phyloP scores from a whole-genome alignment of 1,140 invertebrate species.

The Megathymus violae region DNA sequence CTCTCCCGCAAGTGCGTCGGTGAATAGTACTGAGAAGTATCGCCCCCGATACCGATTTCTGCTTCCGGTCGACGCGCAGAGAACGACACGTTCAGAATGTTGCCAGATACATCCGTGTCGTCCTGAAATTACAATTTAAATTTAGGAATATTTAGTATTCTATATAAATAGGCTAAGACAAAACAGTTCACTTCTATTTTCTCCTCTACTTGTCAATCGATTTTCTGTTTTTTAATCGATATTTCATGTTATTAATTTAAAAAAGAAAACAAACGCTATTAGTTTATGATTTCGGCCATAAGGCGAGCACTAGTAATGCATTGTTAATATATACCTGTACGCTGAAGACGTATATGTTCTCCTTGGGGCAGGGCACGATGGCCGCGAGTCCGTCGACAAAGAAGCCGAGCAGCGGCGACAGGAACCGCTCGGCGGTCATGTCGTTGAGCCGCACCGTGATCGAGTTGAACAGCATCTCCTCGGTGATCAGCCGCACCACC shows the following conservation, averaged over 20 bases:
- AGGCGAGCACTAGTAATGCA: too few relatives aligned
- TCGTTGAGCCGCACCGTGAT: conserved; percentile 96
- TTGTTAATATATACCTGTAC: conserved; percentile 89
- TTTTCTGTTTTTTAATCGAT: too few relatives aligned
- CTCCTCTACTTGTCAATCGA: too few relatives aligned
- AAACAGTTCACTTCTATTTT: too few relatives aligned
- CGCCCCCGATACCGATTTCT: conserved; percentile 81
- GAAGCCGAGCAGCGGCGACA: conserved; percentile 94
- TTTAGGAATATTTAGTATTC: too few relatives aligned
- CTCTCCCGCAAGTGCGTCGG: conserved; percentile 95
- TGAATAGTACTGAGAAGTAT: conserved; percentile 90
- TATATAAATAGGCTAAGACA: too few relatives aligned
- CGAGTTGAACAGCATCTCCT: conserved; percentile 97
- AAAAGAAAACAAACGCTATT: too few relatives aligned
- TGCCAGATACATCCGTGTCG: conserved; percentile 93
- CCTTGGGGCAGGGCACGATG: conserved; percentile 95
- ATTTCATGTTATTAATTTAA: too few relatives aligned
- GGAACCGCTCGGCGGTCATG: conserved; percentile 96
- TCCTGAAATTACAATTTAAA: conserved; percentile 82
- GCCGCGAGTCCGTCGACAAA: conserved; percentile 96
- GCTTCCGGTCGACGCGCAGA: conserved; percentile 92
- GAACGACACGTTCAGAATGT: conserved; percentile 97
- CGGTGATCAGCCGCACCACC: conserved; percentile 94
- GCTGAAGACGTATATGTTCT: conserved; percentile 97
- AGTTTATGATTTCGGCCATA: too few relatives aligned